phyloP scores from a whole-genome alignment of 2,888 invertebrate species.

The Nasonovia ribisnigri region DNA sequence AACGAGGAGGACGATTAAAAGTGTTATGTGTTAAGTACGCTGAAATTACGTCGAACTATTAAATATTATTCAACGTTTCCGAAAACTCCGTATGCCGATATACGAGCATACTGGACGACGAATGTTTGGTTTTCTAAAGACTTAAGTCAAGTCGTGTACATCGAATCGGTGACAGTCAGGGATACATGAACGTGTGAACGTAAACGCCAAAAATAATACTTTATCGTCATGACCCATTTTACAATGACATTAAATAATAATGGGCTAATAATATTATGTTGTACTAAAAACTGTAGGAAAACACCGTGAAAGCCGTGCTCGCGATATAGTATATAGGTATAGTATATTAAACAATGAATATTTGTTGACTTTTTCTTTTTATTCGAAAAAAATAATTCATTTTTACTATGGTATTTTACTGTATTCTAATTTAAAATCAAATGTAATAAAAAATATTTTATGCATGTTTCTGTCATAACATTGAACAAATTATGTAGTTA shows the following conservation, averaged over 20 bases:
- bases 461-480: background rate
- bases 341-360: background rate
- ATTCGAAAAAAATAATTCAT: background rate
- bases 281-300: background rate
- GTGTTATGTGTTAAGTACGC: background rate
- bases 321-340: background rate
- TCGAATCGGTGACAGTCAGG: background rate
- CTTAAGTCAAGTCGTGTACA: background rate
- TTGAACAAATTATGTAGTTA: background rate
- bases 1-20: background rate
- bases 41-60: background rate
- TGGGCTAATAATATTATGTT: background rate
- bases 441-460: conserved; percentile 28
- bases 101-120: background rate
- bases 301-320: background rate
- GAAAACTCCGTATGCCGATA: background rate
- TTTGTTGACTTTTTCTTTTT: background rate
- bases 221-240: background rate
- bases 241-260: background rate
- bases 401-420: background rate
- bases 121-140: background rate
- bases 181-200: background rate
- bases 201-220: background rate
- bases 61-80: background rate
- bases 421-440: conserved; percentile 26